phyloP scores from a whole-genome alignment of 2,113 vertebrate species.

The Thamnaconus septentrionalis region DNA sequence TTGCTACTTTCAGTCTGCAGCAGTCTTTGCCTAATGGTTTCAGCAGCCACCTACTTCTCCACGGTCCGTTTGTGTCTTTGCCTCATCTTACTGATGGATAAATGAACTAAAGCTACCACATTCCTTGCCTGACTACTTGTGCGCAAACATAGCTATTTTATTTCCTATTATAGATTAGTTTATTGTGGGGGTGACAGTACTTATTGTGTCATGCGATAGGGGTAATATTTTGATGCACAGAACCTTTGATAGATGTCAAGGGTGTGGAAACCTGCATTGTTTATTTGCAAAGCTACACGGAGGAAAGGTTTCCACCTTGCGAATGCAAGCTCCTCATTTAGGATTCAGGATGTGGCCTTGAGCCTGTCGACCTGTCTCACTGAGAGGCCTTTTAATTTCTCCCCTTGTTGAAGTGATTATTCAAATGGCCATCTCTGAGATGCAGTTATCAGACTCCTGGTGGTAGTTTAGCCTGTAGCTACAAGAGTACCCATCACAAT shows the following conservation, averaged over 20 bases:
- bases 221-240: slow-evolving; percentile 1
- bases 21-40: slow-evolving; percentile 48
- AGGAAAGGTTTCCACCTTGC: slow-evolving; percentile 40
- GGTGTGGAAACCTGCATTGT: slow-evolving; percentile 30
- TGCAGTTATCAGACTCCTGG: slow-evolving; percentile 75
- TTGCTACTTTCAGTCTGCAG: slow-evolving; percentile 43
- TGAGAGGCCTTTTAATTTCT: slow-evolving; percentile 75
- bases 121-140: too few relatives aligned
- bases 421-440: slow-evolving; percentile 77
- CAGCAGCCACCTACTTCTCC: slow-evolving; percentile 27
- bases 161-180: too few relatives aligned
- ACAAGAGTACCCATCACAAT: slow-evolving; percentile 58
- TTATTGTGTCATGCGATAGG: slow-evolving; percentile 10
- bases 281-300: slow-evolving; percentile 15
- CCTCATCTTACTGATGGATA: neutral
- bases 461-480: slow-evolving; percentile 73
- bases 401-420: slow-evolving; percentile 79
- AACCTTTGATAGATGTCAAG: slow-evolving; percentile 30
- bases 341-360: slow-evolving; percentile 66
- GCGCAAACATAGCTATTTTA: too few relatives aligned
- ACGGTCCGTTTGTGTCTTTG: slow-evolving; percentile 11
- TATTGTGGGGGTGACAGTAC: slow-evolving; percentile 26
- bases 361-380: slow-evolving; percentile 65
- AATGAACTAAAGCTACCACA: too few relatives aligned
- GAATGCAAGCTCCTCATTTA: slow-evolving; percentile 63